Percentiles rank a stretch among this genome's conserved stretches.
Evolutionary conservation across 1,140 invertebrate species (phyloP).

Genomic region (Neelides sp.): DNA sequence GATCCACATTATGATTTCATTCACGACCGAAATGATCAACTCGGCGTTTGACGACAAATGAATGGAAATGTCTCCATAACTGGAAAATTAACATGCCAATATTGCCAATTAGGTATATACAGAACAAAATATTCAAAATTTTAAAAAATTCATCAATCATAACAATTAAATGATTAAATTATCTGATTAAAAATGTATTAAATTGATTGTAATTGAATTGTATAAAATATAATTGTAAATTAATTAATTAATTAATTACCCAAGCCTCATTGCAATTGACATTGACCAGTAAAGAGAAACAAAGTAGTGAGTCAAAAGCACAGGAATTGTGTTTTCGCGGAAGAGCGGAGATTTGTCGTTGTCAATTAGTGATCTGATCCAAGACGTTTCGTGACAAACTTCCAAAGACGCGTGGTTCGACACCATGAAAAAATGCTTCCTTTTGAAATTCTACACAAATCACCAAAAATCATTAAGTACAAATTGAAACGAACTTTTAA

Average conservation of each 20-base stretch:
- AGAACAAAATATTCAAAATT: too few species aligned
- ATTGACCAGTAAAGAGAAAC: slow-evolving; percentile 21
- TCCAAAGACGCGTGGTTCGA: slow-evolving; percentile 17
- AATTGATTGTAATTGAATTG: too few species aligned
- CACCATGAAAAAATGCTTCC: slow-evolving; percentile 23
- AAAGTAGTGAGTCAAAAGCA: slow-evolving; percentile 15
- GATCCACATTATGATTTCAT: slow-evolving; percentile 25
- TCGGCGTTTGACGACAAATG: slow-evolving; percentile 3
- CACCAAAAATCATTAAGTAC: too few species aligned
- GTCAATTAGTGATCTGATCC: slow-evolving; percentile 11
- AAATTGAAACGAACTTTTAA: too few species aligned
- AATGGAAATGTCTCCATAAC: slow-evolving; percentile 3
- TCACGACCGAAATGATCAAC: slow-evolving; percentile 7
- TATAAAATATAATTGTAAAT: too few species aligned
- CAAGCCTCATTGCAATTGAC: slow-evolving; percentile 13
- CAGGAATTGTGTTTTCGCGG: background rate
- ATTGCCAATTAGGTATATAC: too few species aligned
- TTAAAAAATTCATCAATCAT: too few species aligned
- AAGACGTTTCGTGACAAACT: slow-evolving; percentile 12
- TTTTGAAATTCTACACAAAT: slow-evolving; percentile 8
- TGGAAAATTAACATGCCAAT: too few species aligned
- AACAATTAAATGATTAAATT: too few species aligned
- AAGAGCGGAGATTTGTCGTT: background rate
- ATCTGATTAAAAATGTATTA: too few species aligned
- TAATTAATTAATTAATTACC: too few species aligned